Evolutionary conservation across 2,113 vertebrate species (phyloP), one percentile per base, ranked within the genome.

Genomic region (Phrynocephalus versicolor): DNA sequence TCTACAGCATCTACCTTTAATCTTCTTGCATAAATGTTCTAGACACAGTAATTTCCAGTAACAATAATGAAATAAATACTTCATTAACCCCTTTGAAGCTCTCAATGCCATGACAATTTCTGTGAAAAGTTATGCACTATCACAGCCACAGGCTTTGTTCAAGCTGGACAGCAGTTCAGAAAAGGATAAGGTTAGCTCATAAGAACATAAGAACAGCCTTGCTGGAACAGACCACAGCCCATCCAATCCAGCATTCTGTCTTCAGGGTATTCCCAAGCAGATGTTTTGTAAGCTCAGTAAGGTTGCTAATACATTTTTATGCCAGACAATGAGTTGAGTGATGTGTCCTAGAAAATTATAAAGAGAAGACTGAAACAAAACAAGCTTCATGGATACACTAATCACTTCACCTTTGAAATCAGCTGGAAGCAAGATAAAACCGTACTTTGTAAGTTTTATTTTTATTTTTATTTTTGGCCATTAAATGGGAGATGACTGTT

Each of bases 1-100:
- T 94, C 95, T 92, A 95, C 91, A 94, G 95, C 95, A 92, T 95
- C 95, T 95, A 96, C 95, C 95, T 91, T 94, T 96, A 94, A 95
- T 94, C 94, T 94, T 94, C 94, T 96, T 86, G 83, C 89, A 94
- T 96, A 95, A 96, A 93, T 95, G 90, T 93, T 92, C 89, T 89
- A 94, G 94, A 93, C 90, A 92, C 93, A 92, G 94, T 94, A 90
- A 94, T 94, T 95, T 95, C 95, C 90, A 92, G 92, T 94, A 94
- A 94, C 89, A 94, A 92, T 87, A 94, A 94, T 87, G 88, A 89
- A 93, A 92, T 88, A 92, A 94, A 95, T 93, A 91, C 92, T 90
- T 92, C 86, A 88, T 94, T 94, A 95, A 94, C 93, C 94, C 92
- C 92, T 93, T 93, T 94, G 92, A 93, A 88, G 88, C 91, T 95